phyloP scores from a whole-genome alignment of 2,888 invertebrate species.

The Tinea trinotella region DNA sequence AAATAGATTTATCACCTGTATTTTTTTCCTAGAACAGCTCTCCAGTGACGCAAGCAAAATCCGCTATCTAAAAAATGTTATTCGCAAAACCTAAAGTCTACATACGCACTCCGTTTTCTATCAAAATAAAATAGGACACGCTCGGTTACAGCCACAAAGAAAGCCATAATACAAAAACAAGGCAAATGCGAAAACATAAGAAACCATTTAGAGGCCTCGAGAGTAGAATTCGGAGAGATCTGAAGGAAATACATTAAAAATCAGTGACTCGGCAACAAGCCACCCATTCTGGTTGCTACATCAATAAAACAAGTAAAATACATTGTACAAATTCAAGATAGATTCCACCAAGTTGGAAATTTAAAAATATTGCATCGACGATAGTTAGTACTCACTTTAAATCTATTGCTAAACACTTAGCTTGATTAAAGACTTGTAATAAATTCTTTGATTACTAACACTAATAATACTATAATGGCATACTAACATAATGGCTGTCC shows the following conservation, averaged over 20 bases:
- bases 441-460: no score
- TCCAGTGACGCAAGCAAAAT: background rate
- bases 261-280: constrained; percentile 23
- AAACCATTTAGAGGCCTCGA: constrained; percentile 16
- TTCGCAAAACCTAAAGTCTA: constrained; percentile 9
- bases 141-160: constrained; percentile 13
- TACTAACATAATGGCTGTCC: no score
- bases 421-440: no score
- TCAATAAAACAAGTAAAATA: background rate
- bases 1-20: no score
- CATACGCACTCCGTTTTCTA: constrained; percentile 1
- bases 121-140: constrained; percentile 12
- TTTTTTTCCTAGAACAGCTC: background rate
- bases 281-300: constrained; percentile 2
- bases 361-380: background rate
- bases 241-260: constrained; percentile 24
- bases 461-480: no score
- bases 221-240: constrained; percentile 17
- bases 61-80: constrained; percentile 9
- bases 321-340: constrained; percentile 1
- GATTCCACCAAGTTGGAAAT: background rate
- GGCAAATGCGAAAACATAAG: constrained; percentile 14
- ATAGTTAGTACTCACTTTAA: no score
- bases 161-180: constrained; percentile 15
- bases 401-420: no score